Base-by-base conservation (phyloP, 1,140 invertebrate genomes). In the Trichomalopsis sarcophagae region DNA sequence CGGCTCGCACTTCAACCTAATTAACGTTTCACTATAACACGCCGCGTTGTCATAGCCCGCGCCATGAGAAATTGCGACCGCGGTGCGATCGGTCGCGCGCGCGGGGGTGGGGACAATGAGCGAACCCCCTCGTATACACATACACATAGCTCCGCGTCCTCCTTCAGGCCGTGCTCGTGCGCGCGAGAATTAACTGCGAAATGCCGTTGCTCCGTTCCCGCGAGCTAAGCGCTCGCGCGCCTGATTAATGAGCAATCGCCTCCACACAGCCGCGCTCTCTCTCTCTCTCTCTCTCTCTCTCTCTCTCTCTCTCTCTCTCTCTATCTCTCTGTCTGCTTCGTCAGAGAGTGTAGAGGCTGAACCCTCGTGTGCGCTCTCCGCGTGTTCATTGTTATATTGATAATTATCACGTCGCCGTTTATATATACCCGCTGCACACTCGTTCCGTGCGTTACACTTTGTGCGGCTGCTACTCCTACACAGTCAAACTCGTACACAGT, bases 341-440 rank as follows among this genome's bases (percentile, higher is more conserved):
- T 1, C 27, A 13, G 55, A 17, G 14, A 21, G 55, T 17, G 21
- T 17, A n/a, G 21, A 33, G 73, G 30, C 40, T 82, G 21, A 81
- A 74, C 44, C 69, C 80, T 47, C 17, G 50, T 62, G 78, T 17
- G 33, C 62, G 14, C 50, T n/a, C 62, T 36, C 23, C 71, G 50
- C 33, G 50, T 71, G 44, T n/a, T 75, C 81, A 82, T 82, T 82
- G 81, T 82, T 82, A 82, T 66, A 75, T 82, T 76, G 81, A 82
- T 82, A 82, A 82, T 82, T 82, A 76, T 83, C 82, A 77, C 62
- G 62, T 76, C 82, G 82, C 21, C 74, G 82, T 68, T 83, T 77
- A 77, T 44, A 33, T n/a, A 21, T 74, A 74, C 36, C 11, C 14
- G n/a, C 68, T 27, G 47, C 73, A 36, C 9, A 47, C 36, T 17